phyloP scores from a whole-genome alignment of 2,888 invertebrate species.

The Drosophila flavopinicola region DNA sequence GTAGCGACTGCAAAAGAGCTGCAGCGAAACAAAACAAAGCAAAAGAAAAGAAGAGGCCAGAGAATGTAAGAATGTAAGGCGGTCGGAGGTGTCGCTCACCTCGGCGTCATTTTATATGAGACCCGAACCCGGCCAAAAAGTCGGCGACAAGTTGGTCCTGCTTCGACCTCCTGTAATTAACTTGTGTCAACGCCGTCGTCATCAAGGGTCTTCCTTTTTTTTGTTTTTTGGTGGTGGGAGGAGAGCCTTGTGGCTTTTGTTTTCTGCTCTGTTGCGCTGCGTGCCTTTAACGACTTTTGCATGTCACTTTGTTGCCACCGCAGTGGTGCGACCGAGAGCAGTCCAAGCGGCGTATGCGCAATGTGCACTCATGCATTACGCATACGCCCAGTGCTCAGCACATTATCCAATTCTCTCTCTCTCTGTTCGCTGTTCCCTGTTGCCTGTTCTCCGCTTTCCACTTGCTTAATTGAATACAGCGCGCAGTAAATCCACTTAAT shows the following conservation, averaged over 20 bases:
- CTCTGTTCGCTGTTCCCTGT: background rate
- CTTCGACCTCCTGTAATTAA: constrained; percentile 58
- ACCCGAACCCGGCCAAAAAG: constrained; percentile 55
- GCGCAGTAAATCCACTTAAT: constrained; percentile 47
- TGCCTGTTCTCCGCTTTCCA: background rate
- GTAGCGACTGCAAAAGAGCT: constrained; percentile 35
- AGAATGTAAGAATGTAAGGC: constrained; percentile 17
- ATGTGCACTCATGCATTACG: constrained; percentile 57
- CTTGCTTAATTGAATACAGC: constrained; percentile 45
- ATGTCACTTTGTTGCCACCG: constrained; percentile 57
- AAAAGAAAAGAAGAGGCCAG: background rate
- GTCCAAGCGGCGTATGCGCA: constrained; percentile 50
- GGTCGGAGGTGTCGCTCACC: constrained; percentile 35
- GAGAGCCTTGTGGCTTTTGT: constrained; percentile 58
- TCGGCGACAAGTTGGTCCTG: constrained; percentile 44
- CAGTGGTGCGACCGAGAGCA: constrained; percentile 15
- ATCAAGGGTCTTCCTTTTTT: too few species aligned
- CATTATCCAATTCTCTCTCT: constrained; percentile 2
- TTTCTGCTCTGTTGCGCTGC: constrained; percentile 40
- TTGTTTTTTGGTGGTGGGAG: too few species aligned
- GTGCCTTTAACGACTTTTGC: constrained; percentile 55
- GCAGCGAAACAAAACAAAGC: constrained; percentile 14
- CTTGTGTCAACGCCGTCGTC: constrained; percentile 56
- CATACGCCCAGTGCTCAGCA: constrained; percentile 46
- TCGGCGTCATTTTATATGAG: constrained; percentile 49